Evolutionary conservation across 2,888 invertebrate genomes (phyloP).

Genomic region (Stenurella melanura): DNA sequence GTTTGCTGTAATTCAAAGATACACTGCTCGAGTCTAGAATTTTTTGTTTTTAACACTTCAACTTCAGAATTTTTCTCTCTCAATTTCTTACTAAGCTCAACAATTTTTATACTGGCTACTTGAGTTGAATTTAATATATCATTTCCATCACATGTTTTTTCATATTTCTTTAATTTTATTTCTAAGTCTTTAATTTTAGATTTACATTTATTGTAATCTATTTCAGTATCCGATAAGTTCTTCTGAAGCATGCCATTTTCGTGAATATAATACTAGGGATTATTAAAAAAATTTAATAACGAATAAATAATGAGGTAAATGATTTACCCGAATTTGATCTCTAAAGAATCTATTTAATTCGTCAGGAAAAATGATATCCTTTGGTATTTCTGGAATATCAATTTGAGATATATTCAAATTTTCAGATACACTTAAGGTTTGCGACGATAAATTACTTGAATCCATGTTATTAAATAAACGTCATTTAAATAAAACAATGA

Average conservation of each 20-base stretch:
- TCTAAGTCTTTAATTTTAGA: constrained; percentile 63
- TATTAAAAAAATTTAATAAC: constrained; percentile 18
- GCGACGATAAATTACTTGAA: not conserved
- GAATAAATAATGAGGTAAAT: constrained; percentile 20
- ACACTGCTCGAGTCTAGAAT: constrained; percentile 75
- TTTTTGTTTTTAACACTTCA: constrained; percentile 78
- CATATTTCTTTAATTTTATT: constrained; percentile 72
- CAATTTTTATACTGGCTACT: constrained; percentile 79
- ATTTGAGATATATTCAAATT: constrained; percentile 45
- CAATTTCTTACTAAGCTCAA: constrained; percentile 81
- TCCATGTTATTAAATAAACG: constrained; percentile 3
- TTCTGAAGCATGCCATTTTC: constrained; percentile 77
- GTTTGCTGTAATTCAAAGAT: constrained; percentile 71
- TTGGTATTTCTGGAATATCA: constrained; percentile 62
- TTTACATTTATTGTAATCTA: constrained; percentile 44
- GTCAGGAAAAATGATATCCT: constrained; percentile 76
- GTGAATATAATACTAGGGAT: constrained; percentile 74
- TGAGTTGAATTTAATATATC: constrained; percentile 76
- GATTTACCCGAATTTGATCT: constrained; percentile 77
- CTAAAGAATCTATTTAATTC: constrained; percentile 79
- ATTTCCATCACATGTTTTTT: constrained; percentile 72
- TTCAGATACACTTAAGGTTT: constrained; percentile 42
- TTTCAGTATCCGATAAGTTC: constrained; percentile 72
- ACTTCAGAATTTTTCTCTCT: constrained; percentile 79
- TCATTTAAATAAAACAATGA: not conserved